These are phyloP conservation scores for Euschistus heros DNA, from an alignment of 1,140 invertebrate genomes.

Conservation along the genomic window DNA sequence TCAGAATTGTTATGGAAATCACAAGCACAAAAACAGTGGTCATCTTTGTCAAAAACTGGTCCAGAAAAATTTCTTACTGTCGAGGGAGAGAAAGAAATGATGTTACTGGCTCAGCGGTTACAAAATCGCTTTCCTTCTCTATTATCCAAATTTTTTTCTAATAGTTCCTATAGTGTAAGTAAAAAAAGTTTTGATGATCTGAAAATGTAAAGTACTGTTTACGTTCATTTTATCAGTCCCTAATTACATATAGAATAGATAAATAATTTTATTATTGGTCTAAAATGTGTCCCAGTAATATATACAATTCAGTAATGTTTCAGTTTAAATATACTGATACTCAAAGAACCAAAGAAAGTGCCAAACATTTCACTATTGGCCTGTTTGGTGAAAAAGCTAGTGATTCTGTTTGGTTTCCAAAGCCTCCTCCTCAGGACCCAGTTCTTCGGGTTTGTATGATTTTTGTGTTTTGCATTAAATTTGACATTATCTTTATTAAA, in stretches of 20 bases:
- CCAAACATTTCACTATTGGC: constrained; percentile 56
- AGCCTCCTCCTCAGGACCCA: constrained; percentile 50
- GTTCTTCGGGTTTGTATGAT: constrained; percentile 52
- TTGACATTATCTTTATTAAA: not conserved
- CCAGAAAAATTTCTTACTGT: constrained; percentile 36
- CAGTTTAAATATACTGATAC: constrained; percentile 66
- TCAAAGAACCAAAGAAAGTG: constrained; percentile 60
- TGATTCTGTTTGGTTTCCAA: constrained; percentile 48
- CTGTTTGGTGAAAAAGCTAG: constrained; percentile 54
- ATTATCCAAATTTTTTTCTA: constrained; percentile 44
- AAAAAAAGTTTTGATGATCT: too few species aligned
- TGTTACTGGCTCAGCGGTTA: constrained; percentile 50
- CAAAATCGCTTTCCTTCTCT: constrained; percentile 50
- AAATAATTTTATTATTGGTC: too few species aligned
- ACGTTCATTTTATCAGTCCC: too few species aligned
- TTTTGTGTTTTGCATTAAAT: constrained; percentile 25
- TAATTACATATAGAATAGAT: too few species aligned
- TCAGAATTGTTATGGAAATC: constrained; percentile 31
- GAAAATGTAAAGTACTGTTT: too few species aligned
- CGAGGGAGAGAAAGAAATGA: constrained; percentile 56
- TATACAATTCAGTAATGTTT: too few species aligned
- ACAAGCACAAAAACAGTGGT: constrained; percentile 38
- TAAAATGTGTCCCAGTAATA: too few species aligned
- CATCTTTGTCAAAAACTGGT: constrained; percentile 33
- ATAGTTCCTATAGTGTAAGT: constrained; percentile 44